Percentiles rank a stretch among this genome's conserved stretches.
These are phyloP conservation scores for Temnothorax curvispinosus DNA, from an alignment of 1,140 invertebrate species.

Conservation along the genomic window DNA sequence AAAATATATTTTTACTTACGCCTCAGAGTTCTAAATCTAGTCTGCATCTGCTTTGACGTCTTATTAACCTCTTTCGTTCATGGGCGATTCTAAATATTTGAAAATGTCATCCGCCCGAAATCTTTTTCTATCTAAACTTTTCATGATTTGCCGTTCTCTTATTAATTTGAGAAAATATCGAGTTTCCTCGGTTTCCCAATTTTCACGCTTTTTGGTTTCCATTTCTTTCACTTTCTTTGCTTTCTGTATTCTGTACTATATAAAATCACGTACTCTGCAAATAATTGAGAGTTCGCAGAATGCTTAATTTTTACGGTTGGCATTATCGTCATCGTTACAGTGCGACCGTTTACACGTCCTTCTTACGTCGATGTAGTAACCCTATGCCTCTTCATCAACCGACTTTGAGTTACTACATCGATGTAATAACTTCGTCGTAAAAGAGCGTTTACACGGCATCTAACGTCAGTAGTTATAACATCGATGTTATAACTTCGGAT, in stretches of 20 bases:
- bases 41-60: background rate
- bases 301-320: background rate
- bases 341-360: constrained; percentile 6
- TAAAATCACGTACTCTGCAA: too few species aligned
- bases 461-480: background rate
- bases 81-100: background rate
- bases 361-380: background rate
- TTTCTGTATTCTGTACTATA: too few species aligned
- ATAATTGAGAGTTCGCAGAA: too few species aligned
- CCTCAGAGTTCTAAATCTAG: constrained; percentile 6
- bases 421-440: background rate
- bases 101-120: background rate
- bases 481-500: background rate
- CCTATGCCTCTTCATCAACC: background rate
- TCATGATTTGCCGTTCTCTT: background rate
- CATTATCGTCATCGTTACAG: background rate
- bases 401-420: background rate
- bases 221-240: background rate
- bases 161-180: constrained; percentile 12
- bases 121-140: background rate
- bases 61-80: constrained; percentile 1
- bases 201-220: background rate
- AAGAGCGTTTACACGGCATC: background rate
- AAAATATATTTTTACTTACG: constrained; percentile 28
- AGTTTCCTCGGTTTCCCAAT: constrained; percentile 6